A percentile compares a stretch with the other conserved stretches of the same genome.
phyloP scores from a whole-genome alignment of 2,888 invertebrate species.

The Apocheima hispidaria region DNA sequence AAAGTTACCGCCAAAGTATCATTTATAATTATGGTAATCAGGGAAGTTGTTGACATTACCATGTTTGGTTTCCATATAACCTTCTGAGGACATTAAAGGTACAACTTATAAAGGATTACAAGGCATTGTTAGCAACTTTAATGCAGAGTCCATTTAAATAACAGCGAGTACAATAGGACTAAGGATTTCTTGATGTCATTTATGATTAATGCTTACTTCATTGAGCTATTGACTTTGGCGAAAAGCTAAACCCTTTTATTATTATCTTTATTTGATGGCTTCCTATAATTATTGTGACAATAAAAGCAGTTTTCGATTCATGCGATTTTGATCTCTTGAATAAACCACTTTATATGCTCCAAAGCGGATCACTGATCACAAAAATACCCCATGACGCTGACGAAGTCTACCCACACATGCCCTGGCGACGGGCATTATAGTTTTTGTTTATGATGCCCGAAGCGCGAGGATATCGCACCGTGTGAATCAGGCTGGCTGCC shows the following conservation, averaged over 20 bases:
- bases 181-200: constrained; percentile 27
- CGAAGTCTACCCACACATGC: constrained; percentile 54
- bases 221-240: not conserved
- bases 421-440: constrained; percentile 43
- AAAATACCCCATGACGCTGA: constrained; percentile 32
- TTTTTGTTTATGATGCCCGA: constrained; percentile 55
- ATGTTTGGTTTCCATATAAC: constrained; percentile 55
- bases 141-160: constrained; percentile 46
- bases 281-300: not conserved
- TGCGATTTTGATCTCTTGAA: not conserved
- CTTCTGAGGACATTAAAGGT: constrained; percentile 54
- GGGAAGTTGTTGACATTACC: constrained; percentile 60
- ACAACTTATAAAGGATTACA: constrained; percentile 48
- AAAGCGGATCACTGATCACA: constrained; percentile 10
- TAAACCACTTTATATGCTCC: not conserved
- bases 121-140: constrained; percentile 43
- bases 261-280: not conserved
- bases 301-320: not conserved
- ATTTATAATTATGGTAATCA: constrained; percentile 47
- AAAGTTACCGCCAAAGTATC: constrained; percentile 51
- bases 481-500: constrained; percentile 56
- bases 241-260: constrained; percentile 3
- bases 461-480: constrained; percentile 54
- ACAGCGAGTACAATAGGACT: constrained; percentile 18
- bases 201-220: constrained; percentile 20